Percentiles rank a stretch among this genome's conserved stretches.
These are phyloP conservation scores for Sceloporus undulatus DNA, from an alignment of 2,113 vertebrate genomes.

Conservation along the genomic window DNA sequence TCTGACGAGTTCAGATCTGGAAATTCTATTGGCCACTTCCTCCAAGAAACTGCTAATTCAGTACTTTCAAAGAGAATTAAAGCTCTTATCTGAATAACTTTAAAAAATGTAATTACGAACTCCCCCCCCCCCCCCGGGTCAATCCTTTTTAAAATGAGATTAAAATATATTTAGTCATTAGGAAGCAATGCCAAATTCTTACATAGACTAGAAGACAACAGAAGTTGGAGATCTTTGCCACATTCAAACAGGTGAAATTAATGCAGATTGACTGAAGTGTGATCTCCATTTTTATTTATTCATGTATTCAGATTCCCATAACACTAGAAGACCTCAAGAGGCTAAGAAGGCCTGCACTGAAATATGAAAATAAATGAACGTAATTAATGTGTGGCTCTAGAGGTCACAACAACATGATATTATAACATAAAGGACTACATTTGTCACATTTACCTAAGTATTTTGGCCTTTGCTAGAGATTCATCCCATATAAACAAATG, in stretches of 20 bases:
- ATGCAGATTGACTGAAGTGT: slow-evolving; percentile 7
- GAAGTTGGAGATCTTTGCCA: not conserved
- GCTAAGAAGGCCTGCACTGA: not conserved
- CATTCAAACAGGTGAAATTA: not conserved
- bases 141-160: not conserved
- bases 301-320: slow-evolving; percentile 2
- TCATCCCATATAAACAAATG: slow-evolving; percentile 1
- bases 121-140: not conserved
- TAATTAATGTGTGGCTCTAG: not conserved
- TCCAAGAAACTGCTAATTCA: not conserved
- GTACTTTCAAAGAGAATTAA: not conserved
- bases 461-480: not conserved
- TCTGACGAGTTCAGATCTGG: not conserved
- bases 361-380: slow-evolving; percentile 1
- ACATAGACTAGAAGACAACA: not conserved
- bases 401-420: not conserved
- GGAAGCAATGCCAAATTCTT: not conserved
- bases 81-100: not conserved
- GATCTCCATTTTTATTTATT: not conserved
- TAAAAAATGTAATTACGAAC: not conserved
- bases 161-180: slow-evolving; percentile 7
- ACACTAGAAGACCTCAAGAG: not conserved
- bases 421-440: slow-evolving; percentile 5
- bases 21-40: not conserved
- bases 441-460: not conserved